Evolutionary conservation across 2,113 vertebrate species (phyloP).

Genomic region (Callipepla squamata): DNA sequence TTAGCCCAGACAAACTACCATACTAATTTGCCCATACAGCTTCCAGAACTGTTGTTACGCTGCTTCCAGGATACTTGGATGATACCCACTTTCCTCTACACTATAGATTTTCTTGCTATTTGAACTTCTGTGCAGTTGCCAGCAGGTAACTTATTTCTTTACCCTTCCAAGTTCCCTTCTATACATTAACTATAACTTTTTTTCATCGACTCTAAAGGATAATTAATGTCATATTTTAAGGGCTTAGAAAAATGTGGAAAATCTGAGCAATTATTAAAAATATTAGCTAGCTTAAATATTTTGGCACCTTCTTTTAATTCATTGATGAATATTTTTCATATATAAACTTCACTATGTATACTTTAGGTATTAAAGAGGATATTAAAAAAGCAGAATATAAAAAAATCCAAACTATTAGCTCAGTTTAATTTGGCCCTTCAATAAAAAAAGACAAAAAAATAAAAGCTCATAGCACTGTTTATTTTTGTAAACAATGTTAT

Average conservation of each 20-base stretch:
- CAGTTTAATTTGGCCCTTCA: not conserved
- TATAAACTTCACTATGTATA: not conserved
- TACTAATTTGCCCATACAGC: conserved; percentile 14
- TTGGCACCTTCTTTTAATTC: not conserved
- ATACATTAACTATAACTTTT: not conserved
- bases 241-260: not conserved
- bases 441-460: not conserved
- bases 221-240: conserved; percentile 20
- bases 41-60: conserved; percentile 16
- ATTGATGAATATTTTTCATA: not conserved
- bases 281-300: not conserved
- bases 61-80: not conserved
- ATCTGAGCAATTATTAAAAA: not conserved
- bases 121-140: not conserved
- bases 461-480: not conserved
- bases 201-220: not conserved
- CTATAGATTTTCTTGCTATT: not conserved
- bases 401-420: not conserved
- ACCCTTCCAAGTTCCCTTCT: not conserved
- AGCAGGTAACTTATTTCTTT: not conserved
- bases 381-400: not conserved
- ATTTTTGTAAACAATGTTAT: conserved; percentile 1
- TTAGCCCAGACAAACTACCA: conserved; percentile 14
- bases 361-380: not conserved
- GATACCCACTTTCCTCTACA: not conserved